phyloP scores from a whole-genome alignment of 1,140 invertebrate species.

The Stegodyphus dumicola region DNA sequence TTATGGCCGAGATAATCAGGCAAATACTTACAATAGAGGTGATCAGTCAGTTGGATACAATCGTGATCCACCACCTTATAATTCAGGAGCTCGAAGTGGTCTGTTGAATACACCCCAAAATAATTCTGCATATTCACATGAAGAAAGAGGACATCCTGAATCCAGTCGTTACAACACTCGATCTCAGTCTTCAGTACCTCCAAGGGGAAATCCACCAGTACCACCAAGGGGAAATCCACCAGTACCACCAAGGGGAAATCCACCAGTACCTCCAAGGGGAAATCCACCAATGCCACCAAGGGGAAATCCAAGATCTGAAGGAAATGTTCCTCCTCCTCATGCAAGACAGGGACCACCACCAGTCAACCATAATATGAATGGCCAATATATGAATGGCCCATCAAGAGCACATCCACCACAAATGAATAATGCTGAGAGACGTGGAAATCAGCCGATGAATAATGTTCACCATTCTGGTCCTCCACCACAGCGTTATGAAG shows the following conservation, averaged over 20 bases:
- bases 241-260: neutral
- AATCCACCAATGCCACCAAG: neutral
- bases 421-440: neutral
- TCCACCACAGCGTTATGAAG: neutral
- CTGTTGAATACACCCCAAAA: conserved; percentile 20
- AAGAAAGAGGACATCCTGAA: neutral
- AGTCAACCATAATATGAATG: neutral
- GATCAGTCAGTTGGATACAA: neutral
- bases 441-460: neutral
- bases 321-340: neutral
- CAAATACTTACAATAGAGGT: neutral
- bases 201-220: neutral
- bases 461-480: neutral
- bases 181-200: neutral
- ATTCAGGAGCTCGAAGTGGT: neutral
- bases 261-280: neutral
- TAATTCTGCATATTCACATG: neutral
- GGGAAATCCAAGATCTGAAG: neutral
- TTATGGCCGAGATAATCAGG: conserved; percentile 6
- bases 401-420: neutral
- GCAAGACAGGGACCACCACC: neutral
- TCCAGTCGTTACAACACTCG: conserved; percentile 5
- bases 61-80: neutral
- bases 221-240: neutral
- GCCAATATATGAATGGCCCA: conserved; percentile 15